phyloP scores from a whole-genome alignment of 2,113 vertebrate genomes.

The Corythoichthys intestinalis region DNA sequence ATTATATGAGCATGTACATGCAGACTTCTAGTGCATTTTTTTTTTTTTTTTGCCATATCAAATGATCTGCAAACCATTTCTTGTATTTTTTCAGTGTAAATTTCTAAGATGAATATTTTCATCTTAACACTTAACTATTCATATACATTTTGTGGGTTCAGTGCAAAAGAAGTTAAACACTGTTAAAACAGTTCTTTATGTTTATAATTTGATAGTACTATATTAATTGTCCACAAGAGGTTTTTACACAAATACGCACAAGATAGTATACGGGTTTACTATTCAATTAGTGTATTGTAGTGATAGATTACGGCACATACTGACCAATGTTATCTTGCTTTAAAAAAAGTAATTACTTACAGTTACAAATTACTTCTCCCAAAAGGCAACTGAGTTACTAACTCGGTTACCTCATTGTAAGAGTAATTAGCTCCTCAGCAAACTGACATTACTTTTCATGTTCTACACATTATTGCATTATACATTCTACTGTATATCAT shows the following conservation, averaged over 20 bases:
- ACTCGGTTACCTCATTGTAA: too few relatives aligned
- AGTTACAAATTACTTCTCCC: too few relatives aligned
- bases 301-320: background rate
- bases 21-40: background rate
- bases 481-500: too few relatives aligned
- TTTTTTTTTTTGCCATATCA: background rate
- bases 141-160: background rate
- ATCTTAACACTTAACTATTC: background rate
- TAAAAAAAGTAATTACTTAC: too few relatives aligned
- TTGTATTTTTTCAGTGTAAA: too few relatives aligned
- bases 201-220: too few relatives aligned
- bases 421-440: too few relatives aligned
- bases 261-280: background rate
- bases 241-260: background rate
- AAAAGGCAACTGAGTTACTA: too few relatives aligned
- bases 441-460: too few relatives aligned
- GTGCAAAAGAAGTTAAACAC: background rate
- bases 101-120: too few relatives aligned
- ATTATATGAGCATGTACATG: background rate
- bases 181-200: too few relatives aligned
- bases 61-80: background rate
- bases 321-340: background rate
- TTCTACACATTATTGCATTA: too few relatives aligned
- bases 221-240: background rate
- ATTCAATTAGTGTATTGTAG: background rate